Evolutionary conservation across 2,113 vertebrate species (phyloP), one percentile per base, ranked within the genome.

Genomic region (Vireo altiloquus): DNA sequence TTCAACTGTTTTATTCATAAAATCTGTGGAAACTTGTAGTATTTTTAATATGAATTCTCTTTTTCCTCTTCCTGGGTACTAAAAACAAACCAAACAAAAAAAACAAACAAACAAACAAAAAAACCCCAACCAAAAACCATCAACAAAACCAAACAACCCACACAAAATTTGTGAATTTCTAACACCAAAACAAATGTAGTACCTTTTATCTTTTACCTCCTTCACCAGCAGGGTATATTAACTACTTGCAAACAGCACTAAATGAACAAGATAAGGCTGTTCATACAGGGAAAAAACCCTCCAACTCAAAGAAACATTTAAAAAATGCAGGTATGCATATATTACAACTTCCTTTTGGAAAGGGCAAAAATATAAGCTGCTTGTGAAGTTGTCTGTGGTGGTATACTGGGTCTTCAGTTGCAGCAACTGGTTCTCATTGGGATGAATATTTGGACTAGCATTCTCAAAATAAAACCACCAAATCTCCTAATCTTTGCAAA

Each of bases 401-500:
- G 70, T 87, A 82, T 76, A 8, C 5, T 30, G 66, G 44, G 44
- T 39, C 77, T 95, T 97, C 85, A 84, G 90, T 82, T 88, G 52
- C 47, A 93, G 71, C 60, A 66, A n/a, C 19, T 94, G 52, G 47
- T 84, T 82, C 83, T 94, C 86, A 87, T 57, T 95, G 92, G 87
- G 79, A 91, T 74, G 52, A 35, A 68, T 83, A 61, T 59, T 80
- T 46, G 82, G 65, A 79, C 39, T 70, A 83, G 56, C 37, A 20
- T 27, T 95, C 57, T 93, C 39, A 96, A 97, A 97, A 97, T 83
- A 94, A 93, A 68, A 77, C 74, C 61, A 50, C 61, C 68, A 94
- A 94, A 95, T 91, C 95, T 96, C 82, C 90, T 89, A 71, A 94
- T 53, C 72, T 92, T 88, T 94, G 74, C 71, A 96, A 94, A 96